Conservation (phyloP, 2,888 invertebrate genomes). For the Lottia scabra region DNA sequence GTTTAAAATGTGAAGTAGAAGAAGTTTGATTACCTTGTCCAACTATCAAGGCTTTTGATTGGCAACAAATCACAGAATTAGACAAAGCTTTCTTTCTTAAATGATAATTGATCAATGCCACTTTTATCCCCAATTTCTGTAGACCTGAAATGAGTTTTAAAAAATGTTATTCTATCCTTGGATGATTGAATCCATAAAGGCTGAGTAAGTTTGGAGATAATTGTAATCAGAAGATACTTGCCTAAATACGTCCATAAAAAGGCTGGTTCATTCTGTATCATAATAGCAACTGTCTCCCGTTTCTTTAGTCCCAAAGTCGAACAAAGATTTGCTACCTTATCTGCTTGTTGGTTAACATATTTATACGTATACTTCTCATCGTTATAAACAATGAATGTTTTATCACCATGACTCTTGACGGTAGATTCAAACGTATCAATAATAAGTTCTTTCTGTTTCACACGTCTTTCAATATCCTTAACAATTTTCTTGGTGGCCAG, state of each 20-base stretch:
- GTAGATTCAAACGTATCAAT: constrained; percentile 35
- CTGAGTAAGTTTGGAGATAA: too few species aligned
- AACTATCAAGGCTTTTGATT: constrained; percentile 14
- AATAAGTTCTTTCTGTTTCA: constrained; percentile 20
- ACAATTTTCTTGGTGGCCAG: background rate
- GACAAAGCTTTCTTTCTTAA: constrained; percentile 13
- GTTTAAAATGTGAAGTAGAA: too few species aligned
- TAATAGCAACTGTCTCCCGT: constrained; percentile 43
- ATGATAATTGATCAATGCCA: constrained; percentile 19
- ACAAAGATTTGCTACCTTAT: constrained; percentile 38
- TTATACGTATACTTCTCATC: constrained; percentile 40
- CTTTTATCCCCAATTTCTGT: constrained; percentile 17
- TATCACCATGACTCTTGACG: constrained; percentile 26
- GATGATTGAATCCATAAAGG: too few species aligned
- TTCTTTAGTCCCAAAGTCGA: constrained; percentile 37
- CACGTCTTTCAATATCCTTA: background rate
- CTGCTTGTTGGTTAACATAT: constrained; percentile 41
- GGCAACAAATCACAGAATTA: constrained; percentile 14
- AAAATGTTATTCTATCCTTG: too few species aligned
- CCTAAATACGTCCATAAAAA: constrained; percentile 49
- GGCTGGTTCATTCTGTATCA: constrained; percentile 46
- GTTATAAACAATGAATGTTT: constrained; percentile 39
- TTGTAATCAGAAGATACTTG: constrained; percentile 28
- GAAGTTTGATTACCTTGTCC: constrained; percentile 13
- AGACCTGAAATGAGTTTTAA: constrained; percentile 12